Percentiles rank a stretch among this genome's conserved stretches.
These are phyloP conservation scores for Crossocerus cetratus DNA, from an alignment of 2,888 invertebrate species.

Conservation along the genomic window DNA sequence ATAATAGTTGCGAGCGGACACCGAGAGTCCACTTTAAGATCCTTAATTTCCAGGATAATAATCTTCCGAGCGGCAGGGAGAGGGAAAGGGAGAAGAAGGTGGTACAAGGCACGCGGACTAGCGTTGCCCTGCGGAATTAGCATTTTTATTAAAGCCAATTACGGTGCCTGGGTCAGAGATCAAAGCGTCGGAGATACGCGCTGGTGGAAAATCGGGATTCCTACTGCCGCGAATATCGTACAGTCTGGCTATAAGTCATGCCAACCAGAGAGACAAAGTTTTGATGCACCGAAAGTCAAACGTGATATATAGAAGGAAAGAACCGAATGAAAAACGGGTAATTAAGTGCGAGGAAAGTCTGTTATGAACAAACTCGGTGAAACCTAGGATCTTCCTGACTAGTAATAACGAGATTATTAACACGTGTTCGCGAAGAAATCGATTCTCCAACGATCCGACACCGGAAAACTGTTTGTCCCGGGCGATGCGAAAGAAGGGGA, in stretches of 20 bases:
- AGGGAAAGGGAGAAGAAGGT: neutral
- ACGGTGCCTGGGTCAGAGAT: constrained; percentile 2
- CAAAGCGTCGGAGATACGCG: neutral
- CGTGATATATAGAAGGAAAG: too few species aligned
- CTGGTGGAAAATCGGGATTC: constrained; percentile 5
- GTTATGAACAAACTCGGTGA: neutral
- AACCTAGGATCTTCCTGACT: constrained; percentile 15
- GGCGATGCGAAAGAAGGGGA: too few species aligned
- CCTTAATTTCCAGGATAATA: constrained; percentile 2
- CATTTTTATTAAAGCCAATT: constrained; percentile 10
- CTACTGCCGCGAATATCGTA: neutral
- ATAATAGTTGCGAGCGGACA: neutral
- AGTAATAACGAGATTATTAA: constrained; percentile 36
- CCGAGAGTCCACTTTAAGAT: constrained; percentile 1
- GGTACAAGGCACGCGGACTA: neutral
- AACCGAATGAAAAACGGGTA: too few species aligned
- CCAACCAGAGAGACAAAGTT: too few species aligned
- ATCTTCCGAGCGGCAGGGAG: neutral
- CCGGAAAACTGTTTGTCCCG: constrained; percentile 10
- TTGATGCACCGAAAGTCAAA: too few species aligned
- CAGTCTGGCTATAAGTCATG: too few species aligned
- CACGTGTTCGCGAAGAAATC: constrained; percentile 22
- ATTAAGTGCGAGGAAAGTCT: neutral
- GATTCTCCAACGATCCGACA: constrained; percentile 28
- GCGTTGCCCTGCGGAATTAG: neutral